Evolutionary conservation across 2,888 invertebrate genomes (phyloP).

Genomic region (Clusia tigrina): DNA sequence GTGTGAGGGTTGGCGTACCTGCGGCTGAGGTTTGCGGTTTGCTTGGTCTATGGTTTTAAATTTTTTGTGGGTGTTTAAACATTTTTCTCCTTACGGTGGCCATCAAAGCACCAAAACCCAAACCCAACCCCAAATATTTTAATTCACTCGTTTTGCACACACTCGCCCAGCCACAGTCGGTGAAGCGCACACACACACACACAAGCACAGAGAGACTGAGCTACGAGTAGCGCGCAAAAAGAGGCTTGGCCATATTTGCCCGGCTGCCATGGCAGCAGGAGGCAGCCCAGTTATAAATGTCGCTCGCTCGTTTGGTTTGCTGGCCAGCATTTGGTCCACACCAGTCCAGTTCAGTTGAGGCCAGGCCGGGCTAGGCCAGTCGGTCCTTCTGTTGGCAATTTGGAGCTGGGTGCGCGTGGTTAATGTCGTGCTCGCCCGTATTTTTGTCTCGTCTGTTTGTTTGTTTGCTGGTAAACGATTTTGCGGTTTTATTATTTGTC

Average conservation of each 20-base stretch:
- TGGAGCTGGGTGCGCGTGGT: not conserved
- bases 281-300: not conserved
- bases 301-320: not conserved
- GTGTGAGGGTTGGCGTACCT: conserved; percentile 30
- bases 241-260: conserved; percentile 14
- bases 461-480: conserved; percentile 34
- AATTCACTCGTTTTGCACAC: conserved; percentile 15
- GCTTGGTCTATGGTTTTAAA: conserved; percentile 43
- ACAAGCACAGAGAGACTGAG: conserved; percentile 1
- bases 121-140: conserved; percentile 19
- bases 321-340: not conserved
- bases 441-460: conserved; percentile 19
- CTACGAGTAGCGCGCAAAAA: conserved; percentile 12
- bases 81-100: conserved; percentile 22
- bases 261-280: not conserved
- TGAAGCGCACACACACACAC: conserved; percentile 4
- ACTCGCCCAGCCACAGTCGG: not conserved
- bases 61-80: conserved; percentile 23
- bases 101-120: conserved; percentile 9
- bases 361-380: too few species aligned
- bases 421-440: conserved; percentile 7
- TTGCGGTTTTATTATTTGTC: conserved; percentile 48
- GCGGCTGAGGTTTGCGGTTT: conserved; percentile 55
- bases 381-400: too few species aligned
- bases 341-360: conserved; percentile 5